phyloP scores from a whole-genome alignment of 2,888 invertebrate genomes.

The Eilema depressum region DNA sequence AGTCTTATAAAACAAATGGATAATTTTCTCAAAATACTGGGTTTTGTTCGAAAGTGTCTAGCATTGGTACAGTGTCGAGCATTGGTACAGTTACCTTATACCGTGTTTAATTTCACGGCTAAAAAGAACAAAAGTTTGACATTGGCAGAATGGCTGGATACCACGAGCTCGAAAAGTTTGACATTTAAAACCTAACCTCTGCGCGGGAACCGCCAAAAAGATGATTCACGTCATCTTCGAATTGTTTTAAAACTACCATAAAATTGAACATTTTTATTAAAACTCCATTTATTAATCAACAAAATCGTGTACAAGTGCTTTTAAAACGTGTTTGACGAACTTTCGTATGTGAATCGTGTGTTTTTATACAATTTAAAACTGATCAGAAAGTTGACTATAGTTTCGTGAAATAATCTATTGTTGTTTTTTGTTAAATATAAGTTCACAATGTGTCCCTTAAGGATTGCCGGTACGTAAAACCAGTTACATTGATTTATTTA shows the following conservation, averaged over 20 bases:
- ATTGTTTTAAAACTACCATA: conserved; percentile 28
- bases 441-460: conserved; percentile 51
- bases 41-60: no score
- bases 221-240: conserved; percentile 23
- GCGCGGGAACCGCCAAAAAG: conserved; percentile 49
- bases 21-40: no score
- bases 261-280: conserved; percentile 13
- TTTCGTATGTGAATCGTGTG: conserved; percentile 55
- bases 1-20: no score
- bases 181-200: conserved; percentile 51
- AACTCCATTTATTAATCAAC: conserved; percentile 15
- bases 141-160: conserved; percentile 37
- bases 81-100: no score
- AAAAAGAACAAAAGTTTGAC: conserved; percentile 1
- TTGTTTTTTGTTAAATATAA: conserved; percentile 47
- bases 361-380: conserved; percentile 29
- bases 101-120: no score
- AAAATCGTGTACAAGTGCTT: conserved; percentile 27
- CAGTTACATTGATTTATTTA: conserved; percentile 68
- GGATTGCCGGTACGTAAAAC: conserved; percentile 63
- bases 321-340: conserved; percentile 28
- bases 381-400: conserved; percentile 29
- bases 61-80: no score
- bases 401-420: conserved; percentile 32
- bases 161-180: conserved; percentile 37